Base-by-base conservation (phyloP, 2,797 vertebrate species). In the Philypnodon macrostomus region DNA sequence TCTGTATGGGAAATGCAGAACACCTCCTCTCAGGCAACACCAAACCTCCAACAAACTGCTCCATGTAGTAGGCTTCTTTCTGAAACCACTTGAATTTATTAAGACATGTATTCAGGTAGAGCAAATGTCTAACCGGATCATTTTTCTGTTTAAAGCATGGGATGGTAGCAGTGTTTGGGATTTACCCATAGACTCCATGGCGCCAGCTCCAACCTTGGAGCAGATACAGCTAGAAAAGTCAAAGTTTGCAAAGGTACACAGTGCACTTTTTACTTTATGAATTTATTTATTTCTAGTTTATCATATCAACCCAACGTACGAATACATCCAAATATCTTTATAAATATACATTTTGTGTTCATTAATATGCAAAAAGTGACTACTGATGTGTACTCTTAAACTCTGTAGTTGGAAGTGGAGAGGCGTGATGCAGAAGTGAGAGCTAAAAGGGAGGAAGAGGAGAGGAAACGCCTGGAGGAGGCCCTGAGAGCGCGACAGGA, bases 131-230 rank as follows among this genome's bases (percentile, higher is more conserved):
- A 2, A 23, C 35, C 8, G n/a, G n/a, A n/a, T 32, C 31, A 0
- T 32, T 0, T 19, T 2, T 2, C 11, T 62, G 7, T 66, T 44
- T 14, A 29, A 67, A 94, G 97, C 94, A 31, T 99, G 97, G 97
- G 96, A 98, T 81, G 92, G 95, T 73, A 90, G 90, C 86, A 99
- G 97, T 48, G 96, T 99, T 34, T 99, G 97, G 97, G 97, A 99
- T 86, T 89, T 98, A 78, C 97, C 97, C 14, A 91, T 97, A 58
- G 96, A 99, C 71, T 88, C 93, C 36, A 67, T 94, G 58, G 75
- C 93, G 67, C 91, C 94, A 78, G 92, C 92, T 73, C 91, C 95
- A 67, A 92, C 95, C 75, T 91, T 97, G 37, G 96, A 99, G 56
- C 96, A 41, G 13, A 11, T 41, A 70, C 95, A 98, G 80, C 87